These are phyloP conservation scores for Microvelia longipes DNA, from an alignment of 1,140 invertebrate genomes.

Conservation along the genomic window DNA sequence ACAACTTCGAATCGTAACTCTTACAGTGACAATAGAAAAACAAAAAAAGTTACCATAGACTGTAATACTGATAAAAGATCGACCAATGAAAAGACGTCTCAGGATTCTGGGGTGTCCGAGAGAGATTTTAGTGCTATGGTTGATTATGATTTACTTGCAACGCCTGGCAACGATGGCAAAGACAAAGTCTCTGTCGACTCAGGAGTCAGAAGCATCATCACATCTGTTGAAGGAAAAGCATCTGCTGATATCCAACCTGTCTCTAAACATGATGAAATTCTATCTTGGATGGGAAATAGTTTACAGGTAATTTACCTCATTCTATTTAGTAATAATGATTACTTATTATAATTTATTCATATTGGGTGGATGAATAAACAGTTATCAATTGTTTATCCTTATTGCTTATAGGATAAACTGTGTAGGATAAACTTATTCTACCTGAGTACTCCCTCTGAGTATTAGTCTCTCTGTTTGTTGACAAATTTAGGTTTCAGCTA, in stretches of 20 bases:
- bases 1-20: not conserved
- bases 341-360: not conserved
- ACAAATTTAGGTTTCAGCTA: too few species aligned
- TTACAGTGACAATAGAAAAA: not conserved
- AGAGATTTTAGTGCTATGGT: not conserved
- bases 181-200: not conserved
- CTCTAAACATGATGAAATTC: constrained; percentile 13
- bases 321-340: not conserved
- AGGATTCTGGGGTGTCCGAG: not conserved
- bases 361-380: too few species aligned
- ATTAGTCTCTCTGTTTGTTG: too few species aligned
- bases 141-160: not conserved
- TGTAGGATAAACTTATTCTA: too few species aligned
- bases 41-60: not conserved
- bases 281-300: constrained; percentile 12
- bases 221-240: not conserved
- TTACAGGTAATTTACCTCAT: not conserved
- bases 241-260: not conserved
- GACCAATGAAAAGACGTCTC: not conserved
- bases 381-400: too few species aligned
- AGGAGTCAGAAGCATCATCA: not conserved
- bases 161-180: not conserved
- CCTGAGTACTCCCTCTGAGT: too few species aligned
- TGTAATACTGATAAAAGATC: not conserved
- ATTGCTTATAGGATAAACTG: too few species aligned